phyloP scores from a whole-genome alignment of 23 tunicate genomes.

The Aplidium turbinatum region DNA sequence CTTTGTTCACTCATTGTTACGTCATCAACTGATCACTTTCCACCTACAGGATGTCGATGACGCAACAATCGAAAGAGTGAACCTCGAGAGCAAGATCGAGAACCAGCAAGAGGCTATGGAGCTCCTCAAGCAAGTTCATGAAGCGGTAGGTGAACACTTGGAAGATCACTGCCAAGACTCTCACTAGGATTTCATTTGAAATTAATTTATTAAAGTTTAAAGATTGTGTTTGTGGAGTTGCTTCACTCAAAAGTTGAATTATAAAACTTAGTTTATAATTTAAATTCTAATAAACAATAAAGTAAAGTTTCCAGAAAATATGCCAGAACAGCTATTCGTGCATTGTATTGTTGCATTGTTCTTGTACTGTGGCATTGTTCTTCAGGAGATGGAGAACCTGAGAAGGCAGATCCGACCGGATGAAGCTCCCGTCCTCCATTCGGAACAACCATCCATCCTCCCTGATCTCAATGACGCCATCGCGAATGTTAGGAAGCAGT shows the following conservation, averaged over 20 bases:
- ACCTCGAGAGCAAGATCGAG: constrained; percentile 72
- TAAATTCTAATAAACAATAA: neutral
- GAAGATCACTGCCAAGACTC: neutral
- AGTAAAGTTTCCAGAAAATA: too few relatives aligned
- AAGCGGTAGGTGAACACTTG: constrained; percentile 49
- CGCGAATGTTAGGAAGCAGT: constrained; percentile 63
- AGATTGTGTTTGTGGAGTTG: too few relatives aligned
- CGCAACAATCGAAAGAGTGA: constrained; percentile 74
- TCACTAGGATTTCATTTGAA: too few relatives aligned
- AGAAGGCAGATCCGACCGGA: constrained; percentile 65
- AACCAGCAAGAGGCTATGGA: constrained; percentile 55
- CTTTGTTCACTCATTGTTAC: neutral
- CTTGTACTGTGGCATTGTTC: neutral
- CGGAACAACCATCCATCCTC: constrained; percentile 44
- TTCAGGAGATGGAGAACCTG: constrained; percentile 77
- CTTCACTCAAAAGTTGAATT: too few relatives aligned
- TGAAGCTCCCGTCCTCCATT: constrained; percentile 29
- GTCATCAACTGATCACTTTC: neutral
- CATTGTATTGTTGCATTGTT: neutral
- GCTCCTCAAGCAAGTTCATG: constrained; percentile 79
- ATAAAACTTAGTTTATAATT: neutral
- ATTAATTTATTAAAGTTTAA: too few relatives aligned
- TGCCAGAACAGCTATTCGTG: too few relatives aligned
- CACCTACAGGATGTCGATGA: constrained; percentile 81
- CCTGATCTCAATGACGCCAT: constrained; percentile 89